These are phyloP conservation scores for Chrysina gloriosa DNA, from an alignment of 2,888 invertebrate genomes.

Conservation along the genomic window DNA sequence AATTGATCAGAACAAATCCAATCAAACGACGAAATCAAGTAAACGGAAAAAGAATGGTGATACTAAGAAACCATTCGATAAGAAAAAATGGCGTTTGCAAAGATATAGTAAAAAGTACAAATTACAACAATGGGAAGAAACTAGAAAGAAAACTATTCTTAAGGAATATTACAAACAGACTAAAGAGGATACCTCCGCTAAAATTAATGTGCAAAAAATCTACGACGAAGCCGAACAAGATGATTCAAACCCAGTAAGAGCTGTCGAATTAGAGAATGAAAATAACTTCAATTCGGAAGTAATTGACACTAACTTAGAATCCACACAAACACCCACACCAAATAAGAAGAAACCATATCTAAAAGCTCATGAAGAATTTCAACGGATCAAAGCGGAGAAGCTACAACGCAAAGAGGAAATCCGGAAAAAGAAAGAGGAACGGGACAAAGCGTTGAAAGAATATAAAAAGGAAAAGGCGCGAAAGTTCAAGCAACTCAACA, in stretches of 20 bases:
- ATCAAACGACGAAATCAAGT: constrained; percentile 14
- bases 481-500: constrained; percentile 77
- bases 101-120: constrained; percentile 79
- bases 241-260: constrained; percentile 37
- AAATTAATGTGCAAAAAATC: constrained; percentile 67
- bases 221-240: constrained; percentile 62
- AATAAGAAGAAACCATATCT: constrained; percentile 60
- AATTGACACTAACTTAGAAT: neutral
- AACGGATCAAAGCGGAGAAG: constrained; percentile 70
- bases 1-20: neutral
- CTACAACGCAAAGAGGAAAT: constrained; percentile 66
- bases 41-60: neutral
- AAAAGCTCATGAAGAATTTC: constrained; percentile 69
- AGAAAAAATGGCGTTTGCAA: constrained; percentile 74
- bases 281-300: constrained; percentile 48
- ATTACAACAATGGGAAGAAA: constrained; percentile 76
- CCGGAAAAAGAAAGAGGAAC: constrained; percentile 69
- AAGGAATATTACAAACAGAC: constrained; percentile 70
- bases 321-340: constrained; percentile 28
- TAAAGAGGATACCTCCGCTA: constrained; percentile 60
- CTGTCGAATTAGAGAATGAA: constrained; percentile 46
- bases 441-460: constrained; percentile 71
- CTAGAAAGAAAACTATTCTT: constrained; percentile 70
- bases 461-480: constrained; percentile 79
- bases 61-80: constrained; percentile 74